A percentile compares a stretch with the other conserved stretches of the same genome.
Evolutionary conservation across 2,113 vertebrate species (phyloP).

Genomic region (Stercorarius parasiticus): DNA sequence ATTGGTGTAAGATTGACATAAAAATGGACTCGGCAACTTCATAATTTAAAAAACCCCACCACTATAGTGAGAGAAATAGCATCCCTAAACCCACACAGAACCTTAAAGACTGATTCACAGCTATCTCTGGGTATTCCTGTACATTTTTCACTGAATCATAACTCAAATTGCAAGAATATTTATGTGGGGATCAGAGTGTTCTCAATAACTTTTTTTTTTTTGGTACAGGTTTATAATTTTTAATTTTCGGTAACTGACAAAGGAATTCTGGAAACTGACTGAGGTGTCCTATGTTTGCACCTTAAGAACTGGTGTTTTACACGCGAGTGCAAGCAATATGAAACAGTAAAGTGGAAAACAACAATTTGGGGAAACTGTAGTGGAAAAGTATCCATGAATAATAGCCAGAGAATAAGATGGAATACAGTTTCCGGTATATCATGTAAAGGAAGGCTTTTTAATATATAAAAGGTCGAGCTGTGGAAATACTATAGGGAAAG

Average conservation of each 20-base stretch:
- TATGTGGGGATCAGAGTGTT: not conserved
- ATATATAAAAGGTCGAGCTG: not conserved
- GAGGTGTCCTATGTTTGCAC: not conserved
- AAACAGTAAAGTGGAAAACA: not conserved
- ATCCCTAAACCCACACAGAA: too few relatives aligned
- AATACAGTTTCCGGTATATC: not conserved
- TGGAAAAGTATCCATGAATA: not conserved
- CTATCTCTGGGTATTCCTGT: not conserved
- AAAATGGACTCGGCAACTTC: not conserved
- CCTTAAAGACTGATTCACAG: not conserved
- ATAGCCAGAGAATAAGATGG: not conserved
- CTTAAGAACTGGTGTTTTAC: not conserved
- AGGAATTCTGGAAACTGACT: not conserved
- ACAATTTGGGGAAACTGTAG: not conserved
- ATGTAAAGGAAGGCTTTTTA: not conserved
- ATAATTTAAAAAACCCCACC: not conserved
- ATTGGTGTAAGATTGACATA: not conserved
- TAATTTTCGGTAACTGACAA: not conserved
- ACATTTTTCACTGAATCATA: not conserved
- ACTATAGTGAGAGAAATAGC: not conserved
- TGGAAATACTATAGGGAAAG: not conserved
- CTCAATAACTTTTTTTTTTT: not conserved
- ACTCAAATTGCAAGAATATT: not conserved
- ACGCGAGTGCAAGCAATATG: accelerated
- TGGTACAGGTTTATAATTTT: not conserved